Evolutionary conservation across 1,140 invertebrate species (phyloP).

Genomic region (Protaetia brevitarsis): DNA sequence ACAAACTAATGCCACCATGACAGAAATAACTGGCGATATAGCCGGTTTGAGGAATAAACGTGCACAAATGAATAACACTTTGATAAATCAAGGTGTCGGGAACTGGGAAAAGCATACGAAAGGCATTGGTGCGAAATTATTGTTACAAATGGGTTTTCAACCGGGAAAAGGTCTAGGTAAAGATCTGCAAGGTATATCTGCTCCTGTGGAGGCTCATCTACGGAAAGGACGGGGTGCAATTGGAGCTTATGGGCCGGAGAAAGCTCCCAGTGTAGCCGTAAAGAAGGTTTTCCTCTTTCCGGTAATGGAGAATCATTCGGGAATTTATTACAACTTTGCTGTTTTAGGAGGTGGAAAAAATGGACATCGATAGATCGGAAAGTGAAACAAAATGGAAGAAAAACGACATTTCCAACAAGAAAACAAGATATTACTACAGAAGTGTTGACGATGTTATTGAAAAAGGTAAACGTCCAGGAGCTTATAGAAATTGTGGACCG

Average conservation of each 20-base stretch:
- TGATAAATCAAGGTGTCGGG: conserved; percentile 67
- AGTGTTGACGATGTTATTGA: conserved; percentile 92
- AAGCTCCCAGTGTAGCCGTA: conserved; percentile 49
- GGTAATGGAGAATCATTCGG: neutral
- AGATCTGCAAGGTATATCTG: conserved; percentile 89
- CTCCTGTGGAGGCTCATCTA: conserved; percentile 89
- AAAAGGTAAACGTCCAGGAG: conserved; percentile 68
- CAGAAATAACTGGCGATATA: conserved; percentile 50
- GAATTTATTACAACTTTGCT: neutral
- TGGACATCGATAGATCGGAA: conserved; percentile 58
- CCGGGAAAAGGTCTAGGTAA: conserved; percentile 96
- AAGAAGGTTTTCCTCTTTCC: conserved; percentile 38
- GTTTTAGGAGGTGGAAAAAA: conserved; percentile 32
- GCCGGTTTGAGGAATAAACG: conserved; percentile 65
- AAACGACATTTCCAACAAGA: conserved; percentile 47
- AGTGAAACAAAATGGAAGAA: conserved; percentile 63
- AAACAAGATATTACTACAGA: conserved; percentile 80
- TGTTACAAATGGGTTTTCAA: conserved; percentile 96
- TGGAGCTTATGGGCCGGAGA: conserved; percentile 83
- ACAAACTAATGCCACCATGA: conserved; percentile 34
- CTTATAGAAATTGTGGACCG: conserved; percentile 55
- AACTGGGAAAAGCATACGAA: conserved; percentile 93
- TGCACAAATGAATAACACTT: conserved; percentile 48
- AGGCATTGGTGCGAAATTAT: conserved; percentile 91
- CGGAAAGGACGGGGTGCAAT: conserved; percentile 93